Percentiles rank a stretch among this genome's conserved stretches.
Evolutionary conservation across 2,888 invertebrate genomes (phyloP).

Genomic region (Conchocele bisecta): DNA sequence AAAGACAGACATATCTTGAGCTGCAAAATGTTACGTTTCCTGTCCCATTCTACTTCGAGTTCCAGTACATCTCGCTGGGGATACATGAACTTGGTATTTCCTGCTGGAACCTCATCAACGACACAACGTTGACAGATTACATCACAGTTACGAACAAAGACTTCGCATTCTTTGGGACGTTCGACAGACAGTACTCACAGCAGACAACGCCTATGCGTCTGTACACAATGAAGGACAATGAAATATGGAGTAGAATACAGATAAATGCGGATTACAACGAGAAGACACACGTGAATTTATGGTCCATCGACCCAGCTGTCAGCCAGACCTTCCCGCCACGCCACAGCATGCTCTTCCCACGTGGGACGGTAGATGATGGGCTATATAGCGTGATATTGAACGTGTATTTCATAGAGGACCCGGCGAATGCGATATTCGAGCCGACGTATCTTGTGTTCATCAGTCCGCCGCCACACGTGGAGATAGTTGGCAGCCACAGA

Average conservation of each 20-base stretch:
- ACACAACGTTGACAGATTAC: slow-evolving; percentile 6
- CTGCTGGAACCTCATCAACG: slow-evolving; percentile 55
- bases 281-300: slow-evolving; percentile 46
- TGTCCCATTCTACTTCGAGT: slow-evolving; percentile 39
- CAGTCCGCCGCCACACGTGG: slow-evolving; percentile 55
- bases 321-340: slow-evolving; percentile 11
- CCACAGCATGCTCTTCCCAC: slow-evolving; percentile 46
- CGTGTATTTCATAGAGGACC: slow-evolving; percentile 52
- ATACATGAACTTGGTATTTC: slow-evolving; percentile 40
- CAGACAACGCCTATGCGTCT: slow-evolving; percentile 44
- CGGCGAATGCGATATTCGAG: slow-evolving; percentile 51
- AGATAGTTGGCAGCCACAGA: slow-evolving; percentile 54
- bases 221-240: slow-evolving; percentile 52
- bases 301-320: slow-evolving; percentile 33
- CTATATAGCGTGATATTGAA: slow-evolving; percentile 39
- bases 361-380: slow-evolving; percentile 32
- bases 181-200: slow-evolving; percentile 61
- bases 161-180: slow-evolving; percentile 54
- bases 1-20: not conserved
- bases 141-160: slow-evolving; percentile 47
- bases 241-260: slow-evolving; percentile 53
- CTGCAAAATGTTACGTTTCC: slow-evolving; percentile 43
- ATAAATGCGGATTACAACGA: slow-evolving; percentile 33
- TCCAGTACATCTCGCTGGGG: slow-evolving; percentile 59
- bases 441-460: slow-evolving; percentile 50